Base-by-base conservation (phyloP, 2,797 vertebrate species). In the Phalanger gymnotis region DNA sequence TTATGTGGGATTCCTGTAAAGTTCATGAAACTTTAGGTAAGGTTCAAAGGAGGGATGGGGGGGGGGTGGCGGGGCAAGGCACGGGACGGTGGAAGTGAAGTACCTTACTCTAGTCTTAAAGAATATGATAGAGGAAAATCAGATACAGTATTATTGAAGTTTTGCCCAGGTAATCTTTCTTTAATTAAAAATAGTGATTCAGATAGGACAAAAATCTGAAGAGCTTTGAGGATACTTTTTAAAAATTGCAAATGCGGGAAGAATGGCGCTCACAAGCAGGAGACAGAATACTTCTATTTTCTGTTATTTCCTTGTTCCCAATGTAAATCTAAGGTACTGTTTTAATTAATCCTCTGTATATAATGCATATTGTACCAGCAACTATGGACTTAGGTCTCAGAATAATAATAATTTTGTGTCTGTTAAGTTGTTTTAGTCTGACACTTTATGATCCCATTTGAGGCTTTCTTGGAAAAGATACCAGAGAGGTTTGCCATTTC, bases 311-410 rank as follows among this genome's bases (percentile, higher is more conserved):
- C 51, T 61, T 51, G 3, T 61, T 53, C 57, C 55, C 51, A n/a
- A 52, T 58, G 92, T 56, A 9, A 53, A 53, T 53, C 54, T 53
- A 53, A 57, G 13, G 73, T 19, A 7, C 25, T 47, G 40, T 16
- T 25, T 22, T 47, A 90, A 53, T 28, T 96, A 94, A 95, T 96
- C 90, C 94, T 94, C 91, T 31, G 19, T 52, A 73, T 56, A 58
- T 94, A 81, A 25, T 52, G 91, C 9, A 73, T 40, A 73, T 73
- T 22, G 4, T 97, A 93, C 90, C 16, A 87, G 90, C 96, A 97
- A 92, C 95, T 97, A 54, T 92, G 58, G 55, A 53, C 47, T 97
- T 58, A 19, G 31, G 19, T 40, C 47, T 53, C 92, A 19, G 19
- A 73, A 81, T 81, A 81, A 47, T 10, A 25, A 3, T 25, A 81